Base-by-base conservation (phyloP, 1,140 invertebrate genomes). In the Stratiolaelaps scimitus region DNA sequence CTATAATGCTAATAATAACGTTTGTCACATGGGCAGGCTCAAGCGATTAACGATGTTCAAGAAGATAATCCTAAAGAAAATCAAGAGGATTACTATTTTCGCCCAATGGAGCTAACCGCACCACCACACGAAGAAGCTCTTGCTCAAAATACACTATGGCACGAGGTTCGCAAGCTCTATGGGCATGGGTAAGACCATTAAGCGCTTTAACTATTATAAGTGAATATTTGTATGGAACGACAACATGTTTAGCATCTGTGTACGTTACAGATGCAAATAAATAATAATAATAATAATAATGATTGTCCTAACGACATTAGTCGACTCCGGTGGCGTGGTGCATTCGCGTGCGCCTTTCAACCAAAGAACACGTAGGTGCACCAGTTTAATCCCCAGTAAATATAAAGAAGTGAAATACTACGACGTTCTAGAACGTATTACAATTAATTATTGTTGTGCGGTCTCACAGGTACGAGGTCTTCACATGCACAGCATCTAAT, bases 141-240 rank as follows among this genome's bases (percentile, higher is more conserved):
- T 20, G 77, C 92, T 74, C 87, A 92, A 77, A 86, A 92, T 73
- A 96, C 92, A 0, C 77, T 98, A 6, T 98, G 94, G 93, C 92
- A 93, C 13, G 95, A 98, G 79, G 76, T 83, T 30, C 86, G 90
- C 72, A 98, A 98, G 77, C 78, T 97, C 13, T 98, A 97, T 78
- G 92, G 88, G 0, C 90, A 94, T 77, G 89, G 88, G 2, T 60
- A 15, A 15, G 53, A n/a, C 17, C 53, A 23, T 60, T 60, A 29
- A 4, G 4, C 47, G 30, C 5, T 66, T 64, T 66, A n/a, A 19
- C 44, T 71, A 72, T 47, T 70, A 77, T 15, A 77, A 79, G 71
- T 13, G 47, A 60, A 60, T 60, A 26, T 60, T 28, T 6, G 15
- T 6, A 48, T 20, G 47, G 44, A 28, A 48, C 19, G 7, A 48